Evolutionary conservation across 2,113 vertebrate genomes (phyloP).

Genomic region (Tragelaphus strepsiceros): DNA sequence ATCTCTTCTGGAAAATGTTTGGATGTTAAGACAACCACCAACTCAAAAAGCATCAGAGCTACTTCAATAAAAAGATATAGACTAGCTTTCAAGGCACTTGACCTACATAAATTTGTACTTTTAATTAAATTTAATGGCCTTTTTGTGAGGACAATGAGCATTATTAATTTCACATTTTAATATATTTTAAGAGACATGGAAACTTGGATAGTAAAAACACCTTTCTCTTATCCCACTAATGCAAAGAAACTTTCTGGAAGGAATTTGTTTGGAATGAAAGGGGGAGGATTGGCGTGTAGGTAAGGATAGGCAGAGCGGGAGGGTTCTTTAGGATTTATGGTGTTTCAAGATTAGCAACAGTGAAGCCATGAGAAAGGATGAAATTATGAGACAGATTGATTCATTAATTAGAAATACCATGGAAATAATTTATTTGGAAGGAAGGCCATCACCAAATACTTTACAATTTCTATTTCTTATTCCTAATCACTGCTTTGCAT

Average conservation of each 20-base stretch:
- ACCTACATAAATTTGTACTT: neutral
- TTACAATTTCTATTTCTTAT: neutral
- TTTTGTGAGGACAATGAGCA: neutral
- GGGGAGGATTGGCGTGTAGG: neutral
- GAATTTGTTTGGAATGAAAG: neutral
- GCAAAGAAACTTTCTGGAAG: neutral
- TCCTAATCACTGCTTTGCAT: neutral
- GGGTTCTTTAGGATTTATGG: neutral
- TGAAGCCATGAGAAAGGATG: neutral
- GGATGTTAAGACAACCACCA: neutral
- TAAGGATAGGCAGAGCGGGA: neutral
- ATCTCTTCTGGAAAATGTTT: neutral
- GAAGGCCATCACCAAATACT: neutral
- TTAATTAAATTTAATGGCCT: neutral
- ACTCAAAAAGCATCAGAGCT: neutral
- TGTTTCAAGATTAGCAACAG: neutral
- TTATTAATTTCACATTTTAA: neutral
- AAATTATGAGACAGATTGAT: neutral
- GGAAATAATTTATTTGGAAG: neutral
- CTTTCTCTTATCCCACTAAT: neutral
- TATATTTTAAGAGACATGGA: neutral
- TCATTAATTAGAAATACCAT: neutral
- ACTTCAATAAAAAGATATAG: neutral
- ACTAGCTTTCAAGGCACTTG: neutral
- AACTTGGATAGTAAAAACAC: neutral